Base-by-base conservation (phyloP, 2,888 invertebrate species). In the Chrysolina haemoptera region DNA sequence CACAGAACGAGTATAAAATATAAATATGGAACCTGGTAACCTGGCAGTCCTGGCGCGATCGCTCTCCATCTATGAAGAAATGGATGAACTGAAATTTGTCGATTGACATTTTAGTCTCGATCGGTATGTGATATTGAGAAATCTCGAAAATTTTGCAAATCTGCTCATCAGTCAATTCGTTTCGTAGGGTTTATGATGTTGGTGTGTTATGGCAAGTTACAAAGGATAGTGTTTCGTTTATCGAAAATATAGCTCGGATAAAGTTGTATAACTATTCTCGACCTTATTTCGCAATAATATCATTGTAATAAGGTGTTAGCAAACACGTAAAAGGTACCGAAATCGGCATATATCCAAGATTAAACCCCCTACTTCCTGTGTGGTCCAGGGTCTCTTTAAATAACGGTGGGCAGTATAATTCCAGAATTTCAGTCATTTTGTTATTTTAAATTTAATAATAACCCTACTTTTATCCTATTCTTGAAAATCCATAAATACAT, bases 151-250 rank as follows among this genome's bases (percentile, higher is more conserved):
- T 59, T 59, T 59, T 59, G 59, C 59, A 59, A 59, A 59, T 27
- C 59, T 59, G 35, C 59, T 68, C 72, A 72, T 72, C 72, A 68
- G 72, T 72, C 72, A 72, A 72, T 50, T 72, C 53, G 59, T 68
- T 50, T 72, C 53, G 59, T 68, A 11, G 48, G 70, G 66, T 70
- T 73, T 73, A 70, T 66, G 14, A 65, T 73, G 69, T 59, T 81
- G 76, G 82, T 85, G 82, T 86, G 84, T 85, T 84, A 86, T 86
- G 86, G 86, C 85, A 84, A 83, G 85, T 82, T 82, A 84, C 82
- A 84, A 85, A 85, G 84, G 82, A 81, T 82, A 81, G 81, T 80
- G 75, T 81, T 81, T 78, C 78, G 77, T 82, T 81, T 53, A 59
- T 70, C 64, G 50, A 68, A 76, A 76, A 68, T 63, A 55, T 50